These are phyloP conservation scores for Rana temporaria DNA, from an alignment of 2,113 vertebrate genomes.

Conservation along the genomic window DNA sequence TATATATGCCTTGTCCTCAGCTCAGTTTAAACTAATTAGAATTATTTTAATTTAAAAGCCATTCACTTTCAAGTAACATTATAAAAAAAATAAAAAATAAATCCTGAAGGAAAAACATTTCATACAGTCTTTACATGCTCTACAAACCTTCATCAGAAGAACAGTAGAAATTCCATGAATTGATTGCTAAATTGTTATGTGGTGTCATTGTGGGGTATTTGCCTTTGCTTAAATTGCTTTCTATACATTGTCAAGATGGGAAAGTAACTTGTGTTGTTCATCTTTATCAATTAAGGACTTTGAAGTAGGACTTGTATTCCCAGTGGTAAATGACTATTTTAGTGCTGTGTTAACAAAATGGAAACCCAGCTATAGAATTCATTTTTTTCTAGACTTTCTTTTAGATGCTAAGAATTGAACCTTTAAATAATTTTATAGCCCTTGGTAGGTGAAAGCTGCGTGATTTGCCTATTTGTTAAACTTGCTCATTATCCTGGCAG, in stretches of 20 bases:
- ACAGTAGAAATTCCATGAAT: neutral
- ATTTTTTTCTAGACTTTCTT: conserved; percentile 8
- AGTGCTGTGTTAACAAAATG: neutral
- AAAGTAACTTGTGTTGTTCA: neutral
- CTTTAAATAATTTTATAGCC: conserved; percentile 45
- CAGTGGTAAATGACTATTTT: neutral
- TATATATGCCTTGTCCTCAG: too few species aligned
- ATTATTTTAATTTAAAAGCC: too few species aligned
- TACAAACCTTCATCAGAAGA: too few species aligned
- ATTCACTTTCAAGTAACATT: too few species aligned
- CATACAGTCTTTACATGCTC: too few species aligned
- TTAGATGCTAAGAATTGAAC: conserved; percentile 2
- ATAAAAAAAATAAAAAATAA: too few species aligned
- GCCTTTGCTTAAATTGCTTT: neutral
- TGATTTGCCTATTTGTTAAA: conserved; percentile 56
- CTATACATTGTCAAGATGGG: neutral
- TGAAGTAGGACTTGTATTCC: neutral
- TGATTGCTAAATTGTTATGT: too few species aligned
- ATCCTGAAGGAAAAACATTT: too few species aligned
- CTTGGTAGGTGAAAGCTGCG: conserved; percentile 17
- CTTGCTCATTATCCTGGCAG: conserved; percentile 46
- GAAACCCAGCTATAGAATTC: neutral
- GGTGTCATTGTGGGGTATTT: too few species aligned
- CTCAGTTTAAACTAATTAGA: too few species aligned
- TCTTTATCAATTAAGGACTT: neutral